Percentiles rank a stretch among this genome's conserved stretches.
These are phyloP conservation scores for Drosophila chauvacae DNA, from an alignment of 1,140 invertebrate genomes.

Conservation along the genomic window DNA sequence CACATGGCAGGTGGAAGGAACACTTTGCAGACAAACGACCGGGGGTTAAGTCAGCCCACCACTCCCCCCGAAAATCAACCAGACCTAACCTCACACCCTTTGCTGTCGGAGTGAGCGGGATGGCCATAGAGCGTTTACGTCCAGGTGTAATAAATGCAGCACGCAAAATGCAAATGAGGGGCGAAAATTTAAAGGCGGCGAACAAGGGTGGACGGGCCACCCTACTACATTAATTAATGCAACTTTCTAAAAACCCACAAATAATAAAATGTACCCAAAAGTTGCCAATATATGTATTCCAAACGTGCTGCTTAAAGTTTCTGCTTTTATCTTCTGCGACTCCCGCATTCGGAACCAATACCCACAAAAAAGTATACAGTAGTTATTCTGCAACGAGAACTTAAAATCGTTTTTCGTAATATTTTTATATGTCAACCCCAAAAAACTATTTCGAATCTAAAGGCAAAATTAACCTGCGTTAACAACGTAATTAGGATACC, in stretches of 20 bases:
- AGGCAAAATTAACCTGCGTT: too few species aligned
- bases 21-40: conserved; percentile 28
- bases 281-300: conserved; percentile 47
- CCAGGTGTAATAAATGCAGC: conserved; percentile 50
- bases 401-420: background rate
- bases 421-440: too few species aligned
- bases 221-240: conserved; percentile 72
- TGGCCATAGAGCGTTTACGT: conserved; percentile 14
- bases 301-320: conserved; percentile 62
- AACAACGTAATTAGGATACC: too few species aligned
- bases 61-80: conserved; percentile 18
- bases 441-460: too few species aligned
- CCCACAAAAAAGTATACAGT: conserved; percentile 21
- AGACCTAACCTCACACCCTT: conserved; percentile 5
- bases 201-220: conserved; percentile 23
- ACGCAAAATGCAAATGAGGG: conserved; percentile 50
- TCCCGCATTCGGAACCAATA: conserved; percentile 18
- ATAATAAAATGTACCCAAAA: conserved; percentile 27
- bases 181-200: conserved; percentile 19
- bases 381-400: background rate
- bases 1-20: conserved; percentile 58
- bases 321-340: conserved; percentile 45
- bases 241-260: conserved; percentile 51
- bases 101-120: conserved; percentile 12
- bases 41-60: conserved; percentile 35